A percentile compares a stretch with the other conserved stretches of the same genome.
Evolutionary conservation across 2,113 vertebrate species (phyloP).

Genomic region (Bubo bubo): DNA sequence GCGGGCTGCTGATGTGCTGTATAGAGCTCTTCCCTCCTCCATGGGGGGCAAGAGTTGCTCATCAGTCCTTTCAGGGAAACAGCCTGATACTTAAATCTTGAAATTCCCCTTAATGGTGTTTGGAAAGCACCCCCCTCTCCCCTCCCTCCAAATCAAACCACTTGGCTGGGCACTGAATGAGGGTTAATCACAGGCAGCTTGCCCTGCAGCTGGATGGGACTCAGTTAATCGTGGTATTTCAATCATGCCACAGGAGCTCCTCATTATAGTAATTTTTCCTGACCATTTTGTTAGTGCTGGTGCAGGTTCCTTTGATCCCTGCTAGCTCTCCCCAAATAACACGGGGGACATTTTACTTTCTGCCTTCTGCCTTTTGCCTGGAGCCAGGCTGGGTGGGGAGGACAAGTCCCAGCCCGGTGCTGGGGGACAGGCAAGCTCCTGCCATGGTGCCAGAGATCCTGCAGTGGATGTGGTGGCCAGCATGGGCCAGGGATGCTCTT

Average conservation of each 20-base stretch:
- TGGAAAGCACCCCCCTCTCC: not conserved
- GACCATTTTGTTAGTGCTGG: not conserved
- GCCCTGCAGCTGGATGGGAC: not conserved
- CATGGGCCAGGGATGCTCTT: not conserved
- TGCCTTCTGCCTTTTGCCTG: not conserved
- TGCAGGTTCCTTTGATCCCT: not conserved
- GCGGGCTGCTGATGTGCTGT: accelerated
- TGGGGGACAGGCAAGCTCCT: not conserved
- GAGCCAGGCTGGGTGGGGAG: not conserved
- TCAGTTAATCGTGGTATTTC: not conserved
- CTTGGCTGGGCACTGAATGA: not conserved
- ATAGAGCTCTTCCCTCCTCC: not conserved
- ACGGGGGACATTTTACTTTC: not conserved
- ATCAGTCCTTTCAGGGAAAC: not conserved
- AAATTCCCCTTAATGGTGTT: not conserved
- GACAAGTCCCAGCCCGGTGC: not conserved
- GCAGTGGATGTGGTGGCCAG: not conserved
- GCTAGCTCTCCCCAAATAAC: too few species aligned
- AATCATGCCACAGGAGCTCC: not conserved
- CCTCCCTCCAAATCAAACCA: not conserved
- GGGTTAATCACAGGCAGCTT: not conserved
- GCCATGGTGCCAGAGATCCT: not conserved
- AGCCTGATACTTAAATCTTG: not conserved
- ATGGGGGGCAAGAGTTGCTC: not conserved
- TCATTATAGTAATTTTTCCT: not conserved